These are phyloP conservation scores for Yponomeuta evonymella DNA, from an alignment of 2,888 invertebrate species.

Conservation along the genomic window DNA sequence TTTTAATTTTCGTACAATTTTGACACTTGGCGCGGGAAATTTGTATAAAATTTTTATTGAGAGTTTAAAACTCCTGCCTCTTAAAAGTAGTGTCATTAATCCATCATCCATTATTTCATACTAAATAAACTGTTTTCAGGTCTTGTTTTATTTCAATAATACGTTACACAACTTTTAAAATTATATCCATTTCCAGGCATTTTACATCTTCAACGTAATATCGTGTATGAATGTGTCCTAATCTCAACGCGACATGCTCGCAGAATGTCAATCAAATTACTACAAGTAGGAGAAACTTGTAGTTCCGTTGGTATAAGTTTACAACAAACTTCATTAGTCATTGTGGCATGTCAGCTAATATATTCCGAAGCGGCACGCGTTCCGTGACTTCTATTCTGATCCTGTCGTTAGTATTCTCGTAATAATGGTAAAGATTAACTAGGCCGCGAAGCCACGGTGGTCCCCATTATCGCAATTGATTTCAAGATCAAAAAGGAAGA, in stretches of 20 bases:
- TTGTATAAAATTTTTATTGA: too few relatives aligned
- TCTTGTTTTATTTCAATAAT: too few relatives aligned
- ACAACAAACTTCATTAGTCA: conserved; percentile 1
- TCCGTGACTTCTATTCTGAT: not conserved
- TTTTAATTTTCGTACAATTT: too few relatives aligned
- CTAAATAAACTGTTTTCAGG: too few relatives aligned
- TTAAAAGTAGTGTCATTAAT: too few relatives aligned
- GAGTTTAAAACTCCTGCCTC: too few relatives aligned
- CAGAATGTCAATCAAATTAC: not conserved
- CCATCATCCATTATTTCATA: too few relatives aligned
- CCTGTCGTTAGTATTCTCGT: conserved; percentile 1
- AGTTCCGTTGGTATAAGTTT: not conserved
- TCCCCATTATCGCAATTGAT: not conserved
- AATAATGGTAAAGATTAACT: not conserved
- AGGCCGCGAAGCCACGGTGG: not conserved
- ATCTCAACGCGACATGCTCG: not conserved
- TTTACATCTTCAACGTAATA: not conserved
- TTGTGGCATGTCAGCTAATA: conserved; percentile 1
- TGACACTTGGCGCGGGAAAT: too few relatives aligned
- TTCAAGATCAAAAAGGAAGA: not conserved
- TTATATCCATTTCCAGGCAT: too few relatives aligned
- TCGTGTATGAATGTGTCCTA: not conserved
- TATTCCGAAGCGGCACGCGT: not conserved
- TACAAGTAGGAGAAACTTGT: not conserved
- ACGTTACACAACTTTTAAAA: too few relatives aligned